Conservation (phyloP, 2,797 vertebrate genomes). For the Enteromius radiatus region DNA sequence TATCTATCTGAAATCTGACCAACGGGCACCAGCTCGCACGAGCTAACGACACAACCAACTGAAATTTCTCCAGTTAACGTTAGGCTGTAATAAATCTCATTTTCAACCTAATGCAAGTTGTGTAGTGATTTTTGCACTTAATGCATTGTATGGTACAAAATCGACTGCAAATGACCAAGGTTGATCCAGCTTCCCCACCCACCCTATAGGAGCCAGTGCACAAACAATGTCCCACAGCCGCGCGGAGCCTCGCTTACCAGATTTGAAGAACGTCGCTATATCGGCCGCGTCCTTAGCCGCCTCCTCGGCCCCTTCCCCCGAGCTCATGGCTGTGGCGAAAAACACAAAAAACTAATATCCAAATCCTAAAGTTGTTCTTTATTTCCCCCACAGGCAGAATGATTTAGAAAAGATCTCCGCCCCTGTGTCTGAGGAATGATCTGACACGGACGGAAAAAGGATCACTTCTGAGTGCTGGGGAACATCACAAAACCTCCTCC, state of each 20-base stretch:
- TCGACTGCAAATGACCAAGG: not conserved
- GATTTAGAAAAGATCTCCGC: slow-evolving; percentile 42
- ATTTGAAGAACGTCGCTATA: slow-evolving; percentile 90
- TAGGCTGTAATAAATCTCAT: not conserved
- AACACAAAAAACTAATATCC: slow-evolving; percentile 56
- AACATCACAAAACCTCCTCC: slow-evolving; percentile 81
- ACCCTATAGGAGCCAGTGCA: not conserved
- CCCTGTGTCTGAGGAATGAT: slow-evolving; percentile 58
- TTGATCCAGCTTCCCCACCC: slow-evolving; percentile 13
- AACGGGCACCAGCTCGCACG: not conserved
- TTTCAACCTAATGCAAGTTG: not conserved
- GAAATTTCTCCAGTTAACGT: not conserved
- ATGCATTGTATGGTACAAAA: not conserved
- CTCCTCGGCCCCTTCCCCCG: slow-evolving; percentile 90
- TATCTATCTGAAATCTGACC: not conserved
- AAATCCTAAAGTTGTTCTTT: slow-evolving; percentile 60
- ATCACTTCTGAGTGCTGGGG: slow-evolving; percentile 65
- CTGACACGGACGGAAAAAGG: slow-evolving; percentile 67
- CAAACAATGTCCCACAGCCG: slow-evolving; percentile 68
- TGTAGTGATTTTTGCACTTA: not conserved
- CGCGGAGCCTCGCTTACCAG: slow-evolving; percentile 80
- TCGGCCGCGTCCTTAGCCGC: slow-evolving; percentile 93
- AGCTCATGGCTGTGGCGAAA: slow-evolving; percentile 82
- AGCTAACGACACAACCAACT: slow-evolving; percentile 2
- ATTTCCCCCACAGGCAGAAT: slow-evolving; percentile 47